Percentiles rank a stretch among this genome's conserved stretches.
Conservation (phyloP, 2,113 vertebrate species). For the Nicator chloris region DNA sequence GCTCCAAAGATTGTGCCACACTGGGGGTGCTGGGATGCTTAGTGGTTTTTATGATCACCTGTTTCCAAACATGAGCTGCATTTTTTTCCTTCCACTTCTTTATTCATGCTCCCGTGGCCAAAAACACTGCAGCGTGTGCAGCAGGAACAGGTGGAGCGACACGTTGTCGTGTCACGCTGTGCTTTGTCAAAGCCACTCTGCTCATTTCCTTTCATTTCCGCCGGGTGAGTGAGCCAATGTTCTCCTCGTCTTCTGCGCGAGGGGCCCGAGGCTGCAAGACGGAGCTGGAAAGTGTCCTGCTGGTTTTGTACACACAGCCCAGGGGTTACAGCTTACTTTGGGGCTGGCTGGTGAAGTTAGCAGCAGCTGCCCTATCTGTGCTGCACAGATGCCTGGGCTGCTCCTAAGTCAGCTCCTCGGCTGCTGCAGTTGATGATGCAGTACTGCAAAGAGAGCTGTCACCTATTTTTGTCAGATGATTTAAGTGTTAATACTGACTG, state of each 20-base stretch:
- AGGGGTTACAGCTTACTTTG: not conserved
- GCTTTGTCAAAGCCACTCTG: not conserved
- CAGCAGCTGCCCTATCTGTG: not conserved
- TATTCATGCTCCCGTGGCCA: not conserved
- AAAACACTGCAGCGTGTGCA: rapidly evolving
- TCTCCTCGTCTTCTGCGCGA: rapidly evolving
- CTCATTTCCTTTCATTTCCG: not conserved
- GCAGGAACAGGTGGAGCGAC: conserved; percentile 5
- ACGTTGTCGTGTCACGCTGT: not conserved
- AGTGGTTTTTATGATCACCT: not conserved
- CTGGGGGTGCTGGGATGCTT: not conserved
- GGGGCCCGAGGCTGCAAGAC: not conserved
- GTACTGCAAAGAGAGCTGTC: not conserved
- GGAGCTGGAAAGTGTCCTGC: not conserved
- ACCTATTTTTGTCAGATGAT: not conserved
- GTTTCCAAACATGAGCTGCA: not conserved
- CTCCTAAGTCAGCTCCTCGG: not conserved
- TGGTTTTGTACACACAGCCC: not conserved
- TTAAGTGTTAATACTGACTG: not conserved
- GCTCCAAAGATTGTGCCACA: not conserved
- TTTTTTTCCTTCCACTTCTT: not conserved
- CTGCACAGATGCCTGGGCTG: not conserved
- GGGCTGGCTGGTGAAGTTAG: not conserved
- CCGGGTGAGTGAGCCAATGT: not conserved
- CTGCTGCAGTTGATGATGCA: not conserved